These are phyloP conservation scores for Pangasius mekongensis DNA, from an alignment of 2,797 vertebrate genomes.

Conservation along the genomic window DNA sequence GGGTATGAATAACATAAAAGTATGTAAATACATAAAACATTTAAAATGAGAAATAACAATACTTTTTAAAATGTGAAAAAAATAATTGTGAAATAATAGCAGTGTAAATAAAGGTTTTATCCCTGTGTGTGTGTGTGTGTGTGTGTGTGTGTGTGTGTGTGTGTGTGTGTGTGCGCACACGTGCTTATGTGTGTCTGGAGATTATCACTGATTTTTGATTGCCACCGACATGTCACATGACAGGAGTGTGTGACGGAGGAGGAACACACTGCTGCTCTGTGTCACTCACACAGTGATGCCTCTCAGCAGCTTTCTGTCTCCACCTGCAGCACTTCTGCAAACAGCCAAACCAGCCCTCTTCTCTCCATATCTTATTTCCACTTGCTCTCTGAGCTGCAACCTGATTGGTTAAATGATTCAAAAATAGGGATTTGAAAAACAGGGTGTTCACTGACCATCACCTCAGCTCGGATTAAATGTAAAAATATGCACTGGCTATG, in stretches of 20 bases:
- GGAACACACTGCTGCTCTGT: constrained; percentile 59
- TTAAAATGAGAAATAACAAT: neutral
- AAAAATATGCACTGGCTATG: too few relatives aligned
- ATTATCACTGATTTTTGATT: constrained; percentile 61
- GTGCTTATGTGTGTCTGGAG: constrained; percentile 48
- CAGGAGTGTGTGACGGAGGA: constrained; percentile 51
- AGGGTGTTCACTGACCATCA: neutral
- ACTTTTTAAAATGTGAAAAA: neutral
- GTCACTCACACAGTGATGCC: constrained; percentile 58
- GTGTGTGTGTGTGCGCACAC: constrained; percentile 45
- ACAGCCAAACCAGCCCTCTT: neutral
- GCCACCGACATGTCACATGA: constrained; percentile 78
- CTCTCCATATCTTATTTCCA: neutral
- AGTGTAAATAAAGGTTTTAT: neutral
- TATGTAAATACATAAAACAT: neutral
- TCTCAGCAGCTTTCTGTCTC: constrained; percentile 28
- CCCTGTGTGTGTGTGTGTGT: constrained; percentile 24
- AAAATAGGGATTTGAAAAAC: neutral
- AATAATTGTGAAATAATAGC: neutral
- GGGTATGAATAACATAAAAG: neutral
- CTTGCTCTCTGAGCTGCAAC: neutral
- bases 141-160: constrained; percentile 41
- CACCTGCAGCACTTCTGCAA: neutral
- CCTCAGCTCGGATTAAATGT: neutral
- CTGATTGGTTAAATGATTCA: neutral